Base-by-base conservation (phyloP, 2,113 vertebrate species). In the Apodemus speciosus region DNA sequence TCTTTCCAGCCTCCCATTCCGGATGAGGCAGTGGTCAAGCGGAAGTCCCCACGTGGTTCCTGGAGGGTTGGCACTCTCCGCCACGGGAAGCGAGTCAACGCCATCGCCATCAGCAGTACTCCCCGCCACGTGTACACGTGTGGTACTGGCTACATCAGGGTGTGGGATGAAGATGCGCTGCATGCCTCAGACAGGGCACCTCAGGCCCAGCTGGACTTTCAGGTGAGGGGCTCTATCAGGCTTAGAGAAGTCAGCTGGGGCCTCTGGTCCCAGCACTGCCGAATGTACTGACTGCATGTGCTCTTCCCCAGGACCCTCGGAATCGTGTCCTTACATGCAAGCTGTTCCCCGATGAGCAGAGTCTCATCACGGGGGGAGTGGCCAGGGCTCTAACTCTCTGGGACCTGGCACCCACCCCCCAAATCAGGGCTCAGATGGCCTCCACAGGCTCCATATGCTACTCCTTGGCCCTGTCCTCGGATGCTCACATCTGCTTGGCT, bases 401-500 rank as follows among this genome's bases (percentile, higher is more conserved):
- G 96, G 97, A 96, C 30, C 76, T 97, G 91, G 93, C 20, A 1
- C 94, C 97, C 46, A 96, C 87, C 0, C 95, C 95, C 11, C 96
- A 85, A 0, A 11, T 96, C 58, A 66, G 71, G 62, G 93, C 91
- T 1, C 89, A 90, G 46, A 85, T 97, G 95, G 58, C 93, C 66
- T 95, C 89, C 0, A 85, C 94, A 0, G 92, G 95, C 66, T 32
- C 62, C n/a, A 38, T 38, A 7, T 97, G 96, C 93, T 91, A 38
- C 16, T 95, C 95, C 21, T 53, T 96, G 46, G 95, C 95, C 0
- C 3, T 97, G 40, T 97, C 97, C 53, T 87, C 94, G 1, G 94
- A 97, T 1, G 96, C 94, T 60, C 96, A 56, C 27, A 80, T 97
- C 89, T 96, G 95, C 16, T 18, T 97, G 91, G 96, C 96, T 73